Evolutionary conservation across 1,140 invertebrate genomes (phyloP).

Genomic region (Papilio polyxenes): DNA sequence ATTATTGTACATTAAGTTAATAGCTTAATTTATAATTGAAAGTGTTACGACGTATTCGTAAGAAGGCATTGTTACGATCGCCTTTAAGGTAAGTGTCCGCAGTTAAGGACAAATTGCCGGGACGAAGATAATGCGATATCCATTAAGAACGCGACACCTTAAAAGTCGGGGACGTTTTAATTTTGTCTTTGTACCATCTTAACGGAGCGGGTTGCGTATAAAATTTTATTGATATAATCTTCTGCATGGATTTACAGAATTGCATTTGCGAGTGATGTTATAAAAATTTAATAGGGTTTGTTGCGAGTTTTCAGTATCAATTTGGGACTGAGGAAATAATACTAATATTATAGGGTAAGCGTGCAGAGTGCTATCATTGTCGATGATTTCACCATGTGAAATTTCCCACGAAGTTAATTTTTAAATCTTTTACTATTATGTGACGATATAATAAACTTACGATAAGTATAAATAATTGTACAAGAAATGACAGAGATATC

Average conservation of each 20-base stretch:
- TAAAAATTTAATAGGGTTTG: slow-evolving; percentile 30
- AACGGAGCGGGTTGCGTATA: slow-evolving; percentile 52
- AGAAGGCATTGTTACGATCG: slow-evolving; percentile 73
- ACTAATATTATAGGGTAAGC: slow-evolving; percentile 41
- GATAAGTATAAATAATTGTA: slow-evolving; percentile 52
- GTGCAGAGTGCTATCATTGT: slow-evolving; percentile 45
- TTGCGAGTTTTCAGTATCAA: slow-evolving; percentile 36
- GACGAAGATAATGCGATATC: slow-evolving; percentile 51
- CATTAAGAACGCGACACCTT: slow-evolving; percentile 52
- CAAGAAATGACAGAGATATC: slow-evolving; percentile 55
- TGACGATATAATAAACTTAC: slow-evolving; percentile 56
- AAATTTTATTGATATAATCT: slow-evolving; percentile 55
- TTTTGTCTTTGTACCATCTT: slow-evolving; percentile 49
- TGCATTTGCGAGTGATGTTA: slow-evolving; percentile 37
- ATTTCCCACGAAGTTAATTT: slow-evolving; percentile 44
- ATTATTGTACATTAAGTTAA: slow-evolving; percentile 79
- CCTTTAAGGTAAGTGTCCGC: slow-evolving; percentile 64
- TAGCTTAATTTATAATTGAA: slow-evolving; percentile 81
- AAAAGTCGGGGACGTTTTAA: slow-evolving; percentile 54
- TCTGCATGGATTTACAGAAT: slow-evolving; percentile 34
- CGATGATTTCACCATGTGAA: slow-evolving; percentile 46
- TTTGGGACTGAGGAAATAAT: slow-evolving; percentile 39
- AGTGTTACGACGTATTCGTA: slow-evolving; percentile 71
- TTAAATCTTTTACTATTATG: slow-evolving; percentile 43
- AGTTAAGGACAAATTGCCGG: slow-evolving; percentile 69